Conservation (phyloP, 2,113 vertebrate species). For the Sarotherodon lohbergeri region DNA sequence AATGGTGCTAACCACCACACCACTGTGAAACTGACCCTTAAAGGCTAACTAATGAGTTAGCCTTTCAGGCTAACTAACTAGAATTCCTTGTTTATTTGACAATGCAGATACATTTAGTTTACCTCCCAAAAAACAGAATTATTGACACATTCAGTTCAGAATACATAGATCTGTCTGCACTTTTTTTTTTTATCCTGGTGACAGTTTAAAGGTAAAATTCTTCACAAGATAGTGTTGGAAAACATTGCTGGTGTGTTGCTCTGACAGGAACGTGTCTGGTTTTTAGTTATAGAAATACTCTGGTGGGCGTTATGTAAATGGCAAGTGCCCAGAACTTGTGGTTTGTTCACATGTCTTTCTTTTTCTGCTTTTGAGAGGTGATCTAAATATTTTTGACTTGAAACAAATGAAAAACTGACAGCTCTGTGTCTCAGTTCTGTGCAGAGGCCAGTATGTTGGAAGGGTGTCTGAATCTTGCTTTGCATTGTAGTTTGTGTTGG, state of each 20-base stretch:
- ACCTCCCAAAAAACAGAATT: background rate
- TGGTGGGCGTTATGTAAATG: background rate
- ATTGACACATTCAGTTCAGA: background rate
- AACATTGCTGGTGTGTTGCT: background rate
- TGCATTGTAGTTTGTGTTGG: background rate
- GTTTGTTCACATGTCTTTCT: background rate
- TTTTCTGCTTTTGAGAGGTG: background rate
- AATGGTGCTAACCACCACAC: background rate
- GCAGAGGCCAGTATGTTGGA: background rate
- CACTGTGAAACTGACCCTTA: background rate
- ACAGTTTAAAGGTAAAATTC: background rate
- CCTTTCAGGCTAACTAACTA: background rate
- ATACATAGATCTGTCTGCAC: background rate
- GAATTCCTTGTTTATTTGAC: background rate
- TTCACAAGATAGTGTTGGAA: background rate
- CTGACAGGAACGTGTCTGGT: background rate
- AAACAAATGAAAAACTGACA: background rate
- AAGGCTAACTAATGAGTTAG: background rate
- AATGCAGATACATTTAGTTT: background rate
- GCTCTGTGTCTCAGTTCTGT: background rate
- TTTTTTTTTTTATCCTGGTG: background rate
- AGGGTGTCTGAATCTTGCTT: background rate
- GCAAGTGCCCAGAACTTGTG: background rate
- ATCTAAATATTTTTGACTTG: background rate
- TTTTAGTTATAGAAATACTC: background rate